Evolutionary conservation across 2,888 invertebrate species (phyloP), one percentile per base, ranked within the genome.

Genomic region (Ormyrus pomaceus): DNA sequence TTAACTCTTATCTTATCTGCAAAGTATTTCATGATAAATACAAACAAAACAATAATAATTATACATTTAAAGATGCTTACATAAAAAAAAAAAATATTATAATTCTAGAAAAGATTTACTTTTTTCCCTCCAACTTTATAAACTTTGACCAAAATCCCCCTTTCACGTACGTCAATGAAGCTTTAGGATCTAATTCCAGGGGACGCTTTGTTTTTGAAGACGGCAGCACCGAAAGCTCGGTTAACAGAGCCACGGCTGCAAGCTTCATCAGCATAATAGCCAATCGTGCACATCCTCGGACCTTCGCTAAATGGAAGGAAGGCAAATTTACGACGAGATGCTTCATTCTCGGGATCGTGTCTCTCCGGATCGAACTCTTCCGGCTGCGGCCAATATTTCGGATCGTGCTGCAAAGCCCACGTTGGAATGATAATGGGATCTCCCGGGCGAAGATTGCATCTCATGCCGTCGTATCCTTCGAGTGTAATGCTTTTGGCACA

Each of bases 241-340:
- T 78, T 4, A 88, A 2, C 4, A 88, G 13, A 0, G 79, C 81
- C 6, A 82, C 83, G 9, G 87, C 34, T 4, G 83, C 82, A 1
- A 83, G 80, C 73, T 88, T 88, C 5, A 86, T 81, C n/a, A 84
- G 83, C 46, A 87, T 9, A 34, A 82, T n/a, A 0, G 84, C 87
- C 83, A 89, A 81, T 74, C 85, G 82, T 83, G 85, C 88, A 89
- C 2, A 83, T 83, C 64, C 89, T 85, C 0, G 88, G 86, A 0
- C 88, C 88, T 13, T 87, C 87, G 1, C 88, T 86, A 75, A 89
- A 89, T 0, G 86, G 86, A n/a, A 89, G 45, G 59, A 82, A 86
- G 3, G 82, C 68, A 55, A 79, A 86, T 77, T 83, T 87, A 0
- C 81, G 81, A 6, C 84, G 81, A 0, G 19, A 48, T 0, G 76